Conservation (phyloP, 23 tunicate species). For the Corella eumyota region DNA sequence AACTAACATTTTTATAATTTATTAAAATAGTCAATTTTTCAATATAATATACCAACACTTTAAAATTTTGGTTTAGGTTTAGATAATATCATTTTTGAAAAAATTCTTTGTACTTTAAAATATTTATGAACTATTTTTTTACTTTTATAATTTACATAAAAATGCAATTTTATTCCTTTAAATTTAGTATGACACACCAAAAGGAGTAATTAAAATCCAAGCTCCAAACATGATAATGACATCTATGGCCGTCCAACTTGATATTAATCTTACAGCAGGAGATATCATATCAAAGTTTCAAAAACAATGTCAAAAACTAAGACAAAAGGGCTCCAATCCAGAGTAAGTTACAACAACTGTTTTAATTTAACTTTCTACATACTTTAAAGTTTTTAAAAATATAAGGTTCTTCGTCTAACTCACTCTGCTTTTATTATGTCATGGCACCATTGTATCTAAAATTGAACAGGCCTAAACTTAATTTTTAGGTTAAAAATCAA, state of each 20-base stretch:
- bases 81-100: too few relatives aligned
- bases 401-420: too few relatives aligned
- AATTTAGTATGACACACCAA: slow-evolving; percentile 54
- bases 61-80: too few relatives aligned
- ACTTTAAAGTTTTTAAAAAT: too few relatives aligned
- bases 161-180: neutral
- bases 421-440: too few relatives aligned
- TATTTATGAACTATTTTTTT: neutral
- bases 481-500: too few relatives aligned
- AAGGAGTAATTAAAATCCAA: slow-evolving; percentile 63
- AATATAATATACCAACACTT: too few relatives aligned
- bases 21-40: too few relatives aligned
- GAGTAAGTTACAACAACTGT: slow-evolving; percentile 22
- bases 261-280: slow-evolving; percentile 39
- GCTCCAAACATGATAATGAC: slow-evolving; percentile 71
- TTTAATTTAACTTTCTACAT: too few relatives aligned
- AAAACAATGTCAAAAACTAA: slow-evolving; percentile 63
- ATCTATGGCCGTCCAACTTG: slow-evolving; percentile 90
- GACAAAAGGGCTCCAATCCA: slow-evolving; percentile 9
- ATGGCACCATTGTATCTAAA: too few relatives aligned
- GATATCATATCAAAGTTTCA: slow-evolving; percentile 70
- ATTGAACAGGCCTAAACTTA: too few relatives aligned
- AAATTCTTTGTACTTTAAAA: slow-evolving; percentile 1
- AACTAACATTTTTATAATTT: too few relatives aligned
- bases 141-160: neutral